These are phyloP conservation scores for Siphonodentalium dalli DNA, from an alignment of 2,888 invertebrate genomes.

Conservation along the genomic window DNA sequence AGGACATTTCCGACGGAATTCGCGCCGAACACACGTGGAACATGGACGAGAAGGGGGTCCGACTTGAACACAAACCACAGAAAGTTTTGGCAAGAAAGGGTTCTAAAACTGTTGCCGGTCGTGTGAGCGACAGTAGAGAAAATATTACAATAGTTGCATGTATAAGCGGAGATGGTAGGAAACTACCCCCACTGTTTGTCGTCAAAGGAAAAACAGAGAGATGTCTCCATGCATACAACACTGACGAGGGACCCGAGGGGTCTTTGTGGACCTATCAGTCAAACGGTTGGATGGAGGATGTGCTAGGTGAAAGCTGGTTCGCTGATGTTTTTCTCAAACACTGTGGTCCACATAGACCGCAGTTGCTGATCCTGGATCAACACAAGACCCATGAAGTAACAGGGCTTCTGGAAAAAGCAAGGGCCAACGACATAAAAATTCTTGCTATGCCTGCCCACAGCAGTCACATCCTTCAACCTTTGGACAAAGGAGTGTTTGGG, in stretches of 20 bases:
- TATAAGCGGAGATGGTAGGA: constrained; percentile 27
- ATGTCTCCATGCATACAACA: constrained; percentile 16
- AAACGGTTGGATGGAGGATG: constrained; percentile 30
- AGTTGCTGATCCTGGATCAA: constrained; percentile 27
- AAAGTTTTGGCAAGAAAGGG: no score
- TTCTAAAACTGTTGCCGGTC: constrained; percentile 21
- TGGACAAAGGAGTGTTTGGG: no score
- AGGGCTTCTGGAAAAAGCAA: constrained; percentile 18
- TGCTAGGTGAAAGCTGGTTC: constrained; percentile 22
- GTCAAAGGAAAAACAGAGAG: constrained; percentile 29
- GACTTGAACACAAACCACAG: no score
- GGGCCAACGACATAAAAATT: constrained; percentile 12
- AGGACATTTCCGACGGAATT: no score
- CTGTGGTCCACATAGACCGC: constrained; percentile 28
- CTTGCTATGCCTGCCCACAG: no score
- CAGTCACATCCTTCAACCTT: no score
- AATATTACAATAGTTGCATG: constrained; percentile 27
- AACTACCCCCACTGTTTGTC: constrained; percentile 27
- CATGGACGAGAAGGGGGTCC: no score
- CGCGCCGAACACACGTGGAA: not conserved
- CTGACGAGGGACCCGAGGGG: constrained; percentile 14
- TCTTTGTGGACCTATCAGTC: constrained; percentile 24
- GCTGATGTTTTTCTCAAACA: constrained; percentile 18
- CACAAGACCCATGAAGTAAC: constrained; percentile 26
- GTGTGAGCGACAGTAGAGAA: constrained; percentile 26